Evolutionary conservation across 2,797 vertebrate species (phyloP), one percentile per base, ranked within the genome.

Genomic region (Buceros bicornis): DNA sequence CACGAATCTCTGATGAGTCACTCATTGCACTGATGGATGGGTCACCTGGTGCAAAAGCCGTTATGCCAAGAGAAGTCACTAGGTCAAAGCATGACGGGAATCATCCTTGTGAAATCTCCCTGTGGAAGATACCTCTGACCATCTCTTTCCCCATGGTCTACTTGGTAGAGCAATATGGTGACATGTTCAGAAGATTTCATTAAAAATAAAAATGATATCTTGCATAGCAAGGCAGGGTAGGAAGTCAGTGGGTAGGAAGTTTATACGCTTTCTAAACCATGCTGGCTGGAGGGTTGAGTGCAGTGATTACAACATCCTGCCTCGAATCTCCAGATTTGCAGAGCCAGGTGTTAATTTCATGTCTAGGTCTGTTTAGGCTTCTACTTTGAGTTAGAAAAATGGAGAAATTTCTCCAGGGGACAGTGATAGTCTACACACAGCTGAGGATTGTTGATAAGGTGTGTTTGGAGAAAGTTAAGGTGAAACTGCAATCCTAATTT

Each of bases 141-240:
- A 45, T 31, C 58, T 69, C 28, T 72, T 93, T 92, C 85, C 33
- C 37, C 20, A 6, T 58, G 50, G 62, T 61, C 28, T 51, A 16
- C 43, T 58, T 81, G 54, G 86, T 22, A 48, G 74, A 86, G 58
- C 40, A 90, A 56, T 65, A 56, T 31, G 42, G 66, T 76, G 31
- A 93, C 43, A 22, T 24, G 19, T 82, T 60, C 72, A 72, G 69
- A 58, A 81, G 69, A 86, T 69, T 89, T 86, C 57, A 91, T 89
- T 78, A 87, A 87, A 91, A 91, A 47, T 86, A 89, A 96, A 93
- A 95, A 93, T 89, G 89, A 90, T 3, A 94, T 73, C 58, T 82
- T 88, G 58, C 58, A 58, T 53, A 53, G 47, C 51, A 76, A 90
- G 92, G 58, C 13, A 72, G 35, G 35, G 54, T 93, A 95, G 94